Evolutionary conservation across 2,888 invertebrate genomes (phyloP).

Genomic region (Teleogryllus oceanicus): DNA sequence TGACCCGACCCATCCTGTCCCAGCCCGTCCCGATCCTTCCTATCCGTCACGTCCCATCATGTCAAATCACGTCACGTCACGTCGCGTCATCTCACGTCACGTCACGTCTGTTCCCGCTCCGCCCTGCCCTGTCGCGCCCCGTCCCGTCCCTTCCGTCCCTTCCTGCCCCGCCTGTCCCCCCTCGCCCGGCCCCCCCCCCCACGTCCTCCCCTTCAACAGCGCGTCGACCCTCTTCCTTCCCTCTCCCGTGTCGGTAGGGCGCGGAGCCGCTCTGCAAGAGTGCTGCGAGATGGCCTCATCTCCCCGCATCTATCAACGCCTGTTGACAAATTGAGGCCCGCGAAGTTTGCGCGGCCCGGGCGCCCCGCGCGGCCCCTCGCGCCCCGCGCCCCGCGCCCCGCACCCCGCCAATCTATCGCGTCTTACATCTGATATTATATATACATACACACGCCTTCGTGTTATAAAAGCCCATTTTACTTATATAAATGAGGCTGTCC

Average conservation of each 20-base stretch:
- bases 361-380: neutral
- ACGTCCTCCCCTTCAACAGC: too few relatives aligned
- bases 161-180: neutral
- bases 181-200: too few relatives aligned
- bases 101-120: neutral
- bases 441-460: constrained; percentile 18
- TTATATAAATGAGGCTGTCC: constrained; percentile 30
- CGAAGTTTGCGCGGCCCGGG: neutral
- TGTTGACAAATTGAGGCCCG: constrained; percentile 22
- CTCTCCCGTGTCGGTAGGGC: neutral
- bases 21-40: too few relatives aligned
- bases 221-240: too few relatives aligned
- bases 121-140: neutral
- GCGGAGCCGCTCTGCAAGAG: constrained; percentile 6
- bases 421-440: constrained; percentile 22
- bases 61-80: too few relatives aligned
- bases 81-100: too few relatives aligned
- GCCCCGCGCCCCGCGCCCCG: constrained; percentile 11
- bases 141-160: neutral
- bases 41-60: too few relatives aligned
- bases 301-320: constrained; percentile 18
- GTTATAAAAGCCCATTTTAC: constrained; percentile 9
- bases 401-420: constrained; percentile 20
- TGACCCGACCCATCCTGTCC: too few relatives aligned
- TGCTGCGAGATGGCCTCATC: constrained; percentile 20